Conservation (phyloP, 2,888 invertebrate genomes). For the Cantharis flavilabris region DNA sequence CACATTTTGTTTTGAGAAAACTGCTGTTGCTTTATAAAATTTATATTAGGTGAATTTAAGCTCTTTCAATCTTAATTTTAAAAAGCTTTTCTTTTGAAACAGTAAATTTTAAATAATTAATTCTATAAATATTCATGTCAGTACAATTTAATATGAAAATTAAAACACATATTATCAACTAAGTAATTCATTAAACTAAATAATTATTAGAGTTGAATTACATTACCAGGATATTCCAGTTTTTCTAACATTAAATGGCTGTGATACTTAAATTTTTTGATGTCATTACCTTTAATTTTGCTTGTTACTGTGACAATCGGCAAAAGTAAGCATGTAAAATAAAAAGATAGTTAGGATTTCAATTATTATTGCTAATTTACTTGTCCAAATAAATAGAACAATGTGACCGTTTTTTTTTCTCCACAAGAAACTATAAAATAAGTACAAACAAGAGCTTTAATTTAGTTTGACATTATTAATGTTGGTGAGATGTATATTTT, state of each 20-base stretch:
- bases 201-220: not conserved
- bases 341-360: not conserved
- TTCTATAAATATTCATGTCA: not conserved
- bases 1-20: not conserved
- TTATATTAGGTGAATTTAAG: not conserved
- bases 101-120: not conserved
- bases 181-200: not conserved
- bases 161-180: not conserved
- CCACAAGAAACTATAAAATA: not conserved
- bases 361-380: not conserved
- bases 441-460: not conserved
- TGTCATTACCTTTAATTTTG: not conserved
- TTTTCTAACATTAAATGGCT: not conserved
- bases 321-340: not conserved
- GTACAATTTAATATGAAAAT: not conserved
- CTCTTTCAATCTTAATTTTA: not conserved
- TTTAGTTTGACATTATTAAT: not conserved
- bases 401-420: not conserved
- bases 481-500: not conserved
- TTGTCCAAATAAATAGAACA: not conserved
- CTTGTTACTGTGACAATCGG: not conserved
- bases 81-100: not conserved
- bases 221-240: not conserved
- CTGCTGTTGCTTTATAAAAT: not conserved
- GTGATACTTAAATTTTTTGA: not conserved